Base-by-base conservation (phyloP, 37 sponge, comb jelly and placozoan genomes). In the Crambe crambe region DNA sequence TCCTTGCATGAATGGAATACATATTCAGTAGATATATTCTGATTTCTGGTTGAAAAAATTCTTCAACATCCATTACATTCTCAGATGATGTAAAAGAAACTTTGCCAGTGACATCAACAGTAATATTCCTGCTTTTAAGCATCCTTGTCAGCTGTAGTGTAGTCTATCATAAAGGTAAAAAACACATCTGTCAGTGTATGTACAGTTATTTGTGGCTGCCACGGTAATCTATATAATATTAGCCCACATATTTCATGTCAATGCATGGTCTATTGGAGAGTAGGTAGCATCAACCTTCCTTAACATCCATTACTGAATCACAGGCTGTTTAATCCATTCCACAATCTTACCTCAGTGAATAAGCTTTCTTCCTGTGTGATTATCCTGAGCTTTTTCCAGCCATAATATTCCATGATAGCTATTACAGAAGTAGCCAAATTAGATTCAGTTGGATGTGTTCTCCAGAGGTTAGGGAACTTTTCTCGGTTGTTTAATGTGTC, bases 321-420 rank as follows among this genome's bases (percentile, higher is more conserved):
- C n/a, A n/a, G n/a, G n/a, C n/a, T n/a, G n/a, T n/a, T n/a, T n/a
- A n/a, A n/a, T n/a, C n/a, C n/a, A n/a, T n/a, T n/a, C n/a, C n/a
- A n/a, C n/a, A n/a, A 2, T 57, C 89, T 84, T 84, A 92, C 93
- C 3, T 32, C 30, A 1, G 73, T 82, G 38, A 92, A 87, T 0
- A 84, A 37, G 22, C 25, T 18, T 25, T 79, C 79, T 27, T 76
- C 29, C 40, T 93, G 73, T 37, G 89, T 83, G 26, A 93, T 77
- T n/a, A 93, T 82, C 15, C 79, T 81, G 36, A 93, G 29, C 38
- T 85, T 74, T 35, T 63, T 85, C 93, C 93, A 93, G 23, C 59
- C 68, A 37, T 74, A 88, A 2, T 79, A 32, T 35, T 40, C 58
- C 38, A 85, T 42, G 35, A 88, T 38, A 27, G 87, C 76, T 15